Percentiles rank a stretch among this genome's conserved stretches.
phyloP scores from a whole-genome alignment of 2,797 vertebrate genomes.

The Gastrophryne carolinensis region DNA sequence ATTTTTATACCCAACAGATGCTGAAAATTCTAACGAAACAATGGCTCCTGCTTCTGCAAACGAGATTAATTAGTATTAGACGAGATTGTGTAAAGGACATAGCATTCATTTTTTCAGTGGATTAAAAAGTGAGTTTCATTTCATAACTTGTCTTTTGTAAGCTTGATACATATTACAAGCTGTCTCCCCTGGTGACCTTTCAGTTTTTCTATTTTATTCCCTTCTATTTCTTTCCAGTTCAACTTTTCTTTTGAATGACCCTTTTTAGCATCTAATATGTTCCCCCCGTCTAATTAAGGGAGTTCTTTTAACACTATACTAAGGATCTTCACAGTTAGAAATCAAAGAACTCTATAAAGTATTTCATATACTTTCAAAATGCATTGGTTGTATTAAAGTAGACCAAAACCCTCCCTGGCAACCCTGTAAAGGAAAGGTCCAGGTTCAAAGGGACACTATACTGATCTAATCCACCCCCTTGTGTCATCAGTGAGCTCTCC shows the following conservation, averaged over 20 bases:
- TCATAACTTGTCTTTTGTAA: not conserved
- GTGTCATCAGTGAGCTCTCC: no score
- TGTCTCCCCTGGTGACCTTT: constrained; percentile 36
- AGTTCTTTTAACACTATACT: no score
- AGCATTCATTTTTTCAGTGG: constrained; percentile 21
- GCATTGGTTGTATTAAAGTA: no score
- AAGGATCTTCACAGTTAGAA: no score
- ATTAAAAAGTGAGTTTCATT: constrained; percentile 40
- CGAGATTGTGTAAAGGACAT: constrained; percentile 34
- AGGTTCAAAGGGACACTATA: no score
- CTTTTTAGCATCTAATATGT: no score
- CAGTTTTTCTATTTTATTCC: not conserved
- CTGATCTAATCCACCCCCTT: no score
- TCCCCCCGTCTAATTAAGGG: no score
- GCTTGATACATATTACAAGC: not conserved
- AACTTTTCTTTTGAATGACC: not conserved
- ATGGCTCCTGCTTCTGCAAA: constrained; percentile 42
- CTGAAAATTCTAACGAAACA: constrained; percentile 34
- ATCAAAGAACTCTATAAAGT: no score
- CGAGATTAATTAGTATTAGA: constrained; percentile 49
- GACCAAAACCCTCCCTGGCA: no score
- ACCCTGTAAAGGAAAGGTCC: no score
- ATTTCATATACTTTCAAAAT: no score
- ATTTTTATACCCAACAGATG: constrained; percentile 44
- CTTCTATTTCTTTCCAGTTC: not conserved